Conservation (phyloP, 1,140 invertebrate species). For the Caenorhabditis remanei region DNA sequence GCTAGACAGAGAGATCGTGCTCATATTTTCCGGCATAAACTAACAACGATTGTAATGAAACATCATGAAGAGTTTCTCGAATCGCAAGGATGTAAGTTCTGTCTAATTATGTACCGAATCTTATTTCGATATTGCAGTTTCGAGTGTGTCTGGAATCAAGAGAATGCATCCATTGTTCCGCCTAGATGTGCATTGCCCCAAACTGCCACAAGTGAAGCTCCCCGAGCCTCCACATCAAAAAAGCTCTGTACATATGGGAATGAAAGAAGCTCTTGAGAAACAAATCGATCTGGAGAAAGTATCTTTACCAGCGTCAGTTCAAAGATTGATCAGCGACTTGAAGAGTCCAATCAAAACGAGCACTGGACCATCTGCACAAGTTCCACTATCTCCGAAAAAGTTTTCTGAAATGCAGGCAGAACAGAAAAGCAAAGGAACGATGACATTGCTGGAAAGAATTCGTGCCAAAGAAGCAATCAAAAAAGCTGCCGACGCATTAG, state of each 20-base stretch:
- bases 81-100: conserved; percentile 14
- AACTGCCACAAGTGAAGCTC: not conserved
- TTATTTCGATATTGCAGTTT: not conserved
- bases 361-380: not conserved
- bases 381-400: conserved; percentile 33
- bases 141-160: not conserved
- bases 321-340: not conserved
- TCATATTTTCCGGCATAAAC: conserved; percentile 15
- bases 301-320: not conserved
- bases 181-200: not conserved
- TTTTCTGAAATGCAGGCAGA: conserved; percentile 42
- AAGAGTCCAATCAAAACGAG: conserved; percentile 2
- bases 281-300: not conserved
- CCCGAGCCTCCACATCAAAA: conserved; percentile 11
- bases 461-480: conserved; percentile 28
- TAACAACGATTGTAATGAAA: not conserved
- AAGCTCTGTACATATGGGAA: conserved; percentile 1
- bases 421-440: conserved; percentile 10
- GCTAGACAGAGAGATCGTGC: conserved; percentile 34
- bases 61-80: conserved; percentile 8
- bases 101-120: no score
- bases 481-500: conserved; percentile 12
- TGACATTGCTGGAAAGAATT: conserved; percentile 15
- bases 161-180: conserved; percentile 37
- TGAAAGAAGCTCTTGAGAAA: conserved; percentile 21